These are phyloP conservation scores for Pseudorasbora parva DNA, from an alignment of 2,113 vertebrate genomes.

Conservation along the genomic window DNA sequence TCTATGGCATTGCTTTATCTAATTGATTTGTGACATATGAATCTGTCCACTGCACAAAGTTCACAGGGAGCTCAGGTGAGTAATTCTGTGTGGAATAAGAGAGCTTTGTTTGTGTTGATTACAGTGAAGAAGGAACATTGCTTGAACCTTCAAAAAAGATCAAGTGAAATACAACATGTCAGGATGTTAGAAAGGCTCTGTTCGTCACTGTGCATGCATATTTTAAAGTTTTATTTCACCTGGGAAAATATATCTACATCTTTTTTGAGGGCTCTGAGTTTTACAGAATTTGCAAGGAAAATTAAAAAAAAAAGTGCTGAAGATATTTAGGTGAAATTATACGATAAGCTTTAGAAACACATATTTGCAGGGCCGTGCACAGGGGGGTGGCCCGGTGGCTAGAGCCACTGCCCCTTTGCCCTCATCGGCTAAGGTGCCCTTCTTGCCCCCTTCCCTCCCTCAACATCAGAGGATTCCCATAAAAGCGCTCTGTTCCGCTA, in stretches of 20 bases:
- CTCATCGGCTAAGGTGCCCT: no score
- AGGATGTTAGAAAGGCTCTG: background rate
- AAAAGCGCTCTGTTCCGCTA: no score
- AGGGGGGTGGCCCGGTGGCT: no score
- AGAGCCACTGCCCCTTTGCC: no score
- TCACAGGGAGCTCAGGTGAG: background rate
- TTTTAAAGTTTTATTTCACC: background rate
- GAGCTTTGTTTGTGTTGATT: slow-evolving; percentile 1
- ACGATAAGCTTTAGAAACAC: no score
- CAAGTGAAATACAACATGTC: background rate
- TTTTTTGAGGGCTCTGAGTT: background rate
- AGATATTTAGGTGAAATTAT: no score
- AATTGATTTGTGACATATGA: slow-evolving; percentile 22
- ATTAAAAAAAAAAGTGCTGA: no score
- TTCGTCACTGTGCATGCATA: background rate
- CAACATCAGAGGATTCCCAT: no score
- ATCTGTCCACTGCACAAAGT: slow-evolving; percentile 16
- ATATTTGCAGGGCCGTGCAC: no score
- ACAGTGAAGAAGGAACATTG: background rate
- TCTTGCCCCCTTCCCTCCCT: no score
- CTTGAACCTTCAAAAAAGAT: background rate
- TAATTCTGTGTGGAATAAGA: background rate
- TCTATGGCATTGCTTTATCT: background rate
- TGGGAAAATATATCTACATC: background rate
- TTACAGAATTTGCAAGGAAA: background rate